phyloP scores from a whole-genome alignment of 2,113 vertebrate species.

The Psittacara wagleri region DNA sequence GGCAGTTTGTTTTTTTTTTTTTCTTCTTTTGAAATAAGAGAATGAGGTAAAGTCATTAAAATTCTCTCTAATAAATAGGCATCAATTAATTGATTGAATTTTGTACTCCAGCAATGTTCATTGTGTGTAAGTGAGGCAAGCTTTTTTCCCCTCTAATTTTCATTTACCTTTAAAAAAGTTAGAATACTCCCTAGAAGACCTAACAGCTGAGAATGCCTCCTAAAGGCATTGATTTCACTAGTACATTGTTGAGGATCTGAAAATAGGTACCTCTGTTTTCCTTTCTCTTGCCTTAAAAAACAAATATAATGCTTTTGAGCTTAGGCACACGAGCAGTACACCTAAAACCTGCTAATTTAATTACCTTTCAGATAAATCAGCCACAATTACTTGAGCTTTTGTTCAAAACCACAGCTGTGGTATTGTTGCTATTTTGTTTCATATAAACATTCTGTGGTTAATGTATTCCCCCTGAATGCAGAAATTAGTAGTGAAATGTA shows the following conservation, averaged over 20 bases:
- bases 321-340: neutral
- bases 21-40: constrained; percentile 52
- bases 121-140: neutral
- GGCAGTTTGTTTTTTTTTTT: neutral
- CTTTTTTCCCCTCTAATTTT: neutral
- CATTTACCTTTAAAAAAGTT: neutral
- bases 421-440: neutral
- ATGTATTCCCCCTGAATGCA: neutral
- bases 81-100: neutral
- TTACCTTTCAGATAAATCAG: neutral
- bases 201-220: neutral
- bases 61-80: constrained; percentile 18
- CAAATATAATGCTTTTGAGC: neutral
- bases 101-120: neutral
- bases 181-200: neutral
- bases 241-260: neutral
- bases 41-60: constrained; percentile 47
- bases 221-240: neutral
- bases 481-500: neutral
- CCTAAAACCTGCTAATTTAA: neutral
- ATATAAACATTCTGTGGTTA: neutral
- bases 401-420: neutral
- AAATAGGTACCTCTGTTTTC: neutral
- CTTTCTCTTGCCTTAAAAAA: neutral
- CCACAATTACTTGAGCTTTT: neutral